phyloP scores from a whole-genome alignment of 2,113 vertebrate species.

The Vulpes ferrilata region DNA sequence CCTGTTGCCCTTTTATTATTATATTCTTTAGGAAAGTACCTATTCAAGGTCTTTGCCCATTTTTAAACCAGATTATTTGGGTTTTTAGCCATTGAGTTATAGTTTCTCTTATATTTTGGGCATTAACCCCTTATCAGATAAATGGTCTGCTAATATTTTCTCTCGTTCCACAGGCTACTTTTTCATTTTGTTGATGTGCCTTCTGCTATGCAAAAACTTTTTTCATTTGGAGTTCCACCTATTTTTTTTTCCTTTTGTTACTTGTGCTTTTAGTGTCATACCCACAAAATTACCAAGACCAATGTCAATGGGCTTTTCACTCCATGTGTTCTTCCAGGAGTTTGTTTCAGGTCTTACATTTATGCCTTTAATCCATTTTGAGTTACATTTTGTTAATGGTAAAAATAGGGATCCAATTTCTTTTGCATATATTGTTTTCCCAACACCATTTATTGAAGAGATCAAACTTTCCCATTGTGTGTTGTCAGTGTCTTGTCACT shows the following conservation, averaged over 20 bases:
- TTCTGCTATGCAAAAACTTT: not conserved
- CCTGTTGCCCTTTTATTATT: not conserved
- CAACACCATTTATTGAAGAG: not conserved
- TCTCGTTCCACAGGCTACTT: not conserved
- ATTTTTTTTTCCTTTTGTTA: not conserved
- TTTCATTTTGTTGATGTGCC: not conserved
- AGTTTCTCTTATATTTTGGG: not conserved
- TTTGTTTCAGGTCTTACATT: not conserved
- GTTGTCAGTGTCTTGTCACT: not conserved
- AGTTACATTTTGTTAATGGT: not conserved
- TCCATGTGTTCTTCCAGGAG: not conserved
- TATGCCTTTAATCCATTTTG: not conserved
- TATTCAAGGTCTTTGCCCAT: not conserved
- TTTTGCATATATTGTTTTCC: not conserved
- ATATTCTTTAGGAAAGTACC: not conserved
- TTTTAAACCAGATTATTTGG: not conserved
- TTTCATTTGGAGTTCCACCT: not conserved
- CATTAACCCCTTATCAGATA: not conserved
- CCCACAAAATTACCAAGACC: not conserved
- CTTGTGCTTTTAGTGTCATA: not conserved
- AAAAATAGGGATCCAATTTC: not conserved
- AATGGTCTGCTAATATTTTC: constrained; percentile 4
- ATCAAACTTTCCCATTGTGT: not conserved
- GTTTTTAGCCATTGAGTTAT: not conserved
- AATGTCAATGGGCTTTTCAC: not conserved